Conservation (phyloP, 2,113 vertebrate genomes). For the Chaetops frenatus region DNA sequence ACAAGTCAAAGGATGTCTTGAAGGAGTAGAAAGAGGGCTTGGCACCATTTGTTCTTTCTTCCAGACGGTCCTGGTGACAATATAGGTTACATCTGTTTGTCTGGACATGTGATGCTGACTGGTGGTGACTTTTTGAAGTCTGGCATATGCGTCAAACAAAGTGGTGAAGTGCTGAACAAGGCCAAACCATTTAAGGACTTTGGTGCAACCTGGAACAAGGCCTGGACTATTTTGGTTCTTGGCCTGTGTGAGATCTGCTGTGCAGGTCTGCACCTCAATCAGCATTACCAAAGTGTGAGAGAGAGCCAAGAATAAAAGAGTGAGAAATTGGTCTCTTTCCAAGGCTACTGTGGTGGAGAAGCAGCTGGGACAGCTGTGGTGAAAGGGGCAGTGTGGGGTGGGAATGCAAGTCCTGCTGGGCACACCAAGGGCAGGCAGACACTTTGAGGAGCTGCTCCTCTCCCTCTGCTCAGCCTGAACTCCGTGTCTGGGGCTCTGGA, state of each 20-base stretch:
- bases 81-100: slow-evolving; percentile 1
- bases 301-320: not conserved
- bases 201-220: not conserved
- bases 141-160: not conserved
- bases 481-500: not conserved
- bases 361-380: not conserved
- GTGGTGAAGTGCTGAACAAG: not conserved
- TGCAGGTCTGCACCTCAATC: not conserved
- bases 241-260: not conserved
- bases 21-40: not conserved
- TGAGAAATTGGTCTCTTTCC: not conserved
- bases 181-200: not conserved
- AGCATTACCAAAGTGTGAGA: not conserved
- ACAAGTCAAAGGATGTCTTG: not conserved
- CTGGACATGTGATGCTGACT: not conserved
- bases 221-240: not conserved
- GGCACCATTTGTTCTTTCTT: not conserved
- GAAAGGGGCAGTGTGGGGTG: not conserved
- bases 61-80: not conserved
- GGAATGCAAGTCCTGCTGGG: not conserved
- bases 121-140: not conserved
- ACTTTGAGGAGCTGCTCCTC: not conserved
- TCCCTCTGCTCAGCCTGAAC: not conserved
- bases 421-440: not conserved
- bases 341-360: not conserved